Base-by-base conservation (phyloP, 1,140 invertebrate genomes). In the Drosophila tropicalis region DNA sequence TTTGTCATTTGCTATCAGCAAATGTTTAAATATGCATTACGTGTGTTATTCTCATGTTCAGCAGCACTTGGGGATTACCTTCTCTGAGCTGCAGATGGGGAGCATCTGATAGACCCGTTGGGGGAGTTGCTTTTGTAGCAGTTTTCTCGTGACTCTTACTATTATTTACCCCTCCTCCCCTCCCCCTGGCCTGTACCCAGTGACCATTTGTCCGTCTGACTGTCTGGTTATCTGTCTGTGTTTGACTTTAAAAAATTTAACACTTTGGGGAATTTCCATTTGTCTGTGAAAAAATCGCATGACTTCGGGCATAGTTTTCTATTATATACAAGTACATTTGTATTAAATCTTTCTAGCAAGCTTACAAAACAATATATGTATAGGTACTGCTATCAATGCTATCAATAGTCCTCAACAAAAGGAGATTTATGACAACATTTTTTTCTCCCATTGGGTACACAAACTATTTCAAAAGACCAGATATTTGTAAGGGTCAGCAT, bases 11-110 rank as follows among this genome's bases (percentile, higher is more conserved):
- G 80, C 85, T 84, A 89, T 90, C 84, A 90, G 84, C 85, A 89
- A 89, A 89, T 89, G 81, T 89, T 89, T 90, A 89, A 89, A 89
- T 89, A 89, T 90, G 84, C 81, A 89, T 89, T 89, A 89, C 85
- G 84, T 89, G 84, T 89, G 84, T 87, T 89, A 89, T 90, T 77
- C 80, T 72, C 85, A 72, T 89, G 84, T 89, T 89, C 80, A 81
- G 74, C 84, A 87, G 83, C 84, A 87, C 84, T 89, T 89, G 81
- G 84, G 83, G 84, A 87, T 87, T 87, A 89, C 76, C 82, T 51
- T 51, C 44, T 22, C 56, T 55, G 70, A 72, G 71, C 68, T 71
- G 62, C 69, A 62, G 70, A 69, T 70, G 55, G 15, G 10, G 15
- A 82, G 56, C 55, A 65, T 63, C 75, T 57, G 78, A 65, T 60